Conservation (phyloP, 2,888 invertebrate species). For the Caenorhabditis imperialis region DNA sequence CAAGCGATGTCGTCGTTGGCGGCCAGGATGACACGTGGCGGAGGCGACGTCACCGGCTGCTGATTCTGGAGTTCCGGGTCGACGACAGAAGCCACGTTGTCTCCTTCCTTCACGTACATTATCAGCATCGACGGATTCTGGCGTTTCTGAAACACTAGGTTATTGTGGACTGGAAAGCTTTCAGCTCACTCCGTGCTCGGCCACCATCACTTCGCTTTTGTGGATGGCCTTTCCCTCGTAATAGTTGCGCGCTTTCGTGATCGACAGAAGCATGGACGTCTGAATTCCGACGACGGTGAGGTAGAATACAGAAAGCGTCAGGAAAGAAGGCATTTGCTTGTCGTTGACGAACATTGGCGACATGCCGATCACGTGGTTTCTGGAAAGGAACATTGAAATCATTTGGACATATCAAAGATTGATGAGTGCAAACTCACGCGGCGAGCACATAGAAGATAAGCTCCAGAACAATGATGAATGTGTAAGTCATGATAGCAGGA, state of each 20-base stretch:
- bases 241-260: slow-evolving; percentile 57
- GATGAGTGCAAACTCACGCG: slow-evolving; percentile 47
- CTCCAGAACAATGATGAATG: slow-evolving; percentile 66
- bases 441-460: slow-evolving; percentile 56
- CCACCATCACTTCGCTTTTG: slow-evolving; percentile 64
- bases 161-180: too few species aligned
- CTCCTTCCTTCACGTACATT: slow-evolving; percentile 25
- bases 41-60: slow-evolving; percentile 25
- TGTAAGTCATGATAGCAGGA: slow-evolving; percentile 74
- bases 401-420: not conserved
- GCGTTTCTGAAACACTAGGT: slow-evolving; percentile 52
- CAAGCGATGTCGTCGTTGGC: slow-evolving; percentile 45
- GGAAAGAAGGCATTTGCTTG: slow-evolving; percentile 19
- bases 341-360: slow-evolving; percentile 12
- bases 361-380: slow-evolving; percentile 53
- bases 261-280: slow-evolving; percentile 48
- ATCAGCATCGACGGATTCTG: slow-evolving; percentile 34
- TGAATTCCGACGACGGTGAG: slow-evolving; percentile 37
- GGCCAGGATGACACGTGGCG: slow-evolving; percentile 49
- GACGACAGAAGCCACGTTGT: not conserved
- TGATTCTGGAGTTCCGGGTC: slow-evolving; percentile 1
- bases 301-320: slow-evolving; percentile 33
- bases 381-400: slow-evolving; percentile 22
- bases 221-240: slow-evolving; percentile 66
- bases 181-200: slow-evolving; percentile 61